These are phyloP conservation scores for Phlogophora meticulosa DNA, from an alignment of 2,888 invertebrate species.

Conservation along the genomic window DNA sequence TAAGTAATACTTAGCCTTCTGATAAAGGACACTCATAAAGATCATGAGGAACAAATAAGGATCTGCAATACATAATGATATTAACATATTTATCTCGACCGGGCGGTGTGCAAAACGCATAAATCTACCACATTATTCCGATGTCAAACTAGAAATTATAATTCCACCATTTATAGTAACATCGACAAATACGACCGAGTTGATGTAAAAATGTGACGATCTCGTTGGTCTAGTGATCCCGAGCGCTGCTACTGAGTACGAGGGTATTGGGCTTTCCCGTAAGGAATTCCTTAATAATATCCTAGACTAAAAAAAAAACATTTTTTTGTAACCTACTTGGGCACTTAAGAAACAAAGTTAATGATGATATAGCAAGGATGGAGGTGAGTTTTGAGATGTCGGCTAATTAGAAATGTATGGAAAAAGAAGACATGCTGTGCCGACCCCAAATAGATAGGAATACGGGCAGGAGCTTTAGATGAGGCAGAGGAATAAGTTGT, in stretches of 20 bases:
- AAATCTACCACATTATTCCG: slow-evolving; percentile 37
- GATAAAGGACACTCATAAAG: slow-evolving; percentile 24
- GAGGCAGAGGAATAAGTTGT: no score
- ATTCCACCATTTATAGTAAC: slow-evolving; percentile 30
- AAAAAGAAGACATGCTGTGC: no score
- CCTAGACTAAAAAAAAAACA: no score
- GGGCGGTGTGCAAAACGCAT: slow-evolving; percentile 60
- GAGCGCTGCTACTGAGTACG: rapidly evolving
- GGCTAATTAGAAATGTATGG: no score
- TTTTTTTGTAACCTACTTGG: no score
- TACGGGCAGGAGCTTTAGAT: no score
- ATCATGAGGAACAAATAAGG: slow-evolving; percentile 32
- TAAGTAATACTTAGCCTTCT: slow-evolving; percentile 15
- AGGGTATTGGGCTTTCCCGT: background rate
- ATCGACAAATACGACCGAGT: slow-evolving; percentile 11
- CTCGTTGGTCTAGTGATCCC: background rate
- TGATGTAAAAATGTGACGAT: slow-evolving; percentile 2
- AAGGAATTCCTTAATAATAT: no score
- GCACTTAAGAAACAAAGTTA: no score
- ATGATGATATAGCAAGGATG: no score
- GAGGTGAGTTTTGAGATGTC: no score
- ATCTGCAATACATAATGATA: slow-evolving; percentile 43
- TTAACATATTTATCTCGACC: slow-evolving; percentile 59
- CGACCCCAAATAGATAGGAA: no score
- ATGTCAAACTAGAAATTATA: slow-evolving; percentile 38